Base-by-base conservation (phyloP, 2,888 invertebrate genomes). In the Lamproptera curius region DNA sequence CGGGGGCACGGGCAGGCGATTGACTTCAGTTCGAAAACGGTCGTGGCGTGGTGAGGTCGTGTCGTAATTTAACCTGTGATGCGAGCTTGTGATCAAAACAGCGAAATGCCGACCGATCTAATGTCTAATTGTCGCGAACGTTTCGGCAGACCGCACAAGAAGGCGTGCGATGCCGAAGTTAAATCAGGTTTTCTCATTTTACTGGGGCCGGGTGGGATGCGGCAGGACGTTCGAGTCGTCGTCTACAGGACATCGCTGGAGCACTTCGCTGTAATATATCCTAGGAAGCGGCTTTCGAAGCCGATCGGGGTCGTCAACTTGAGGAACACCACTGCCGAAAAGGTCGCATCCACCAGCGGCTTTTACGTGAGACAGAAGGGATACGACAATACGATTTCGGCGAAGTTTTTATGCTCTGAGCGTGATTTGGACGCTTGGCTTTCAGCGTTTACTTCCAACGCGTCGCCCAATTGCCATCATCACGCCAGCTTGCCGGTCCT, bases 231-330 rank as follows among this genome's bases (percentile, higher is more conserved):
- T 3, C 85, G 91, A 60, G 91, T 91, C 54, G 90, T 90, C 59
- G 91, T 92, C 16, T 91, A 92, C 67, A 82, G 89, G 52, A 91
- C 91, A 3, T 89, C 91, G 37, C 72, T 90, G 63, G 92, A 91
- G 63, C 91, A 92, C 61, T 92, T 92, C 61, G 91, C 91, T 1
- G 91, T 91, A 5, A 89, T 92, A 20, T 91, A 90, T 56, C 91
- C 91, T 5, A 89, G 90, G 68, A 91, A 91, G 73, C 89, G 91
- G 61, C 79, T 91, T 9, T 89, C 90, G 53, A 89, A 90, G 55
- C 89, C 92, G 0, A 73, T 90, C 28, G 91, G 91, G 0, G 91
- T 91, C 1, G 81, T 91, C 33, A 91, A 91, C 67, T 69, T 92
- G 53, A 80, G 89, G 58, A 91, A 91, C 61, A 91, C 91, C 9